phyloP scores from a whole-genome alignment of 2,113 vertebrate genomes.

The Bos taurus region ARS-UCD2.0 NC_037336.1:95119001-95119500 shows the following conservation, averaged over 20 bases:
- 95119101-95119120: conserved; percentile 56
- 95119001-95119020: conserved; percentile 15
- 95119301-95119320: neutral
- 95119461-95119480: neutral
- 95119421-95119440: neutral
- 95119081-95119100: conserved; percentile 63
- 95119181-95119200: neutral
- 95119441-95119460: neutral
- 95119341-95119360: neutral
- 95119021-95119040: neutral
- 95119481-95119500: neutral
- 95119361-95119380: neutral
- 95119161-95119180: conserved; percentile 4
- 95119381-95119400: neutral
- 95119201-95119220: conserved; percentile 30
- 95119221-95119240: neutral
- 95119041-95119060: conserved; percentile 11
- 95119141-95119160: neutral
- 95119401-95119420: neutral
- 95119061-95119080: conserved; percentile 34
- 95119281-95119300: no score
- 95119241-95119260: neutral
- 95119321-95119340: neutral
- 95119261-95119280: neutral
- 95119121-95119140: neutral